Evolutionary conservation across 2,797 vertebrate species (phyloP).

Genomic region (Hylomyscus alleni): DNA sequence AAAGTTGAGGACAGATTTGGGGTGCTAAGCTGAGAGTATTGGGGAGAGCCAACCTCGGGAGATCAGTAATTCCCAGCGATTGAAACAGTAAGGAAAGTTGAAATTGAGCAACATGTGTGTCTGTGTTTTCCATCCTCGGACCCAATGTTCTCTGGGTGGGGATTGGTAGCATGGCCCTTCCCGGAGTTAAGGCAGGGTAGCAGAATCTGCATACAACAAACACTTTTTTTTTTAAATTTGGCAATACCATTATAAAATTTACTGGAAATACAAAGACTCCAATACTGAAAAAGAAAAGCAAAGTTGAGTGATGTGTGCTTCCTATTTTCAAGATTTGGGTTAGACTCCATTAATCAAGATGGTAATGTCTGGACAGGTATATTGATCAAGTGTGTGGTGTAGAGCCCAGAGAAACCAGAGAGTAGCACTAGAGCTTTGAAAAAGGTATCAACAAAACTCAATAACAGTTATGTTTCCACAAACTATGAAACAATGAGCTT

Average conservation of each 20-base stretch:
- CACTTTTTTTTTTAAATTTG: slow-evolving; percentile 42
- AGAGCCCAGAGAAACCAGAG: neutral
- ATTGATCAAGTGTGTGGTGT: neutral
- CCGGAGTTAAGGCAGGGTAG: neutral
- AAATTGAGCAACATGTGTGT: neutral
- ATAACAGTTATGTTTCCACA: slow-evolving; percentile 11
- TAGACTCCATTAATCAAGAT: neutral
- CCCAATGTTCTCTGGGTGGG: neutral
- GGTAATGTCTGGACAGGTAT: neutral
- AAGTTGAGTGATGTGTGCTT: neutral
- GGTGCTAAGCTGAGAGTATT: neutral
- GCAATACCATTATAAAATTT: slow-evolving; percentile 57
- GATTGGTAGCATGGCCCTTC: neutral
- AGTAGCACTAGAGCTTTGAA: neutral
- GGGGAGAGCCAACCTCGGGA: neutral
- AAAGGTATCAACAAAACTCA: slow-evolving; percentile 11
- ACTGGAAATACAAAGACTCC: slow-evolving; percentile 37
- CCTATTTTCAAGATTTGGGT: neutral
- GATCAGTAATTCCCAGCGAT: neutral
- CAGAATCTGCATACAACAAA: neutral
- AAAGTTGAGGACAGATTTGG: neutral
- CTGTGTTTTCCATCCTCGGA: neutral
- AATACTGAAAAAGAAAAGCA: slow-evolving; percentile 37
- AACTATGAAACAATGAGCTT: neutral
- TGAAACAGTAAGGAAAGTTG: neutral